Conservation (phyloP, 2,113 vertebrate genomes). For the Istiophorus platypterus region DNA sequence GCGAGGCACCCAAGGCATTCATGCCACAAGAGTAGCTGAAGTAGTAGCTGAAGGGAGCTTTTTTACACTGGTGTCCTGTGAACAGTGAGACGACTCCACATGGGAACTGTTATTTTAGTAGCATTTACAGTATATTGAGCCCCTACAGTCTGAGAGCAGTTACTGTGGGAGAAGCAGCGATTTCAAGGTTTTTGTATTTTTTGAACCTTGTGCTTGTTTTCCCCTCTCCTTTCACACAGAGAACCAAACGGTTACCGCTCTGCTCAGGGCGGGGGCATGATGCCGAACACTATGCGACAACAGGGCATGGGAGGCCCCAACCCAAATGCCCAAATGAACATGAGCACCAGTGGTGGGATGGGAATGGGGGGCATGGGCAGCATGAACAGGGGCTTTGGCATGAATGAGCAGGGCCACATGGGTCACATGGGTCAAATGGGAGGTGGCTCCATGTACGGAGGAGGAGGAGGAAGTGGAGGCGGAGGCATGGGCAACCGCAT, state of each 20-base stretch:
- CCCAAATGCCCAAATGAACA: slow-evolving; percentile 86
- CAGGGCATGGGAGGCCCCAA: slow-evolving; percentile 85
- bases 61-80: slow-evolving; percentile 31
- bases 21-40: slow-evolving; percentile 51
- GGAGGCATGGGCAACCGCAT: slow-evolving; percentile 77
- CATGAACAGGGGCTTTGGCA: slow-evolving; percentile 82
- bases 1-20: slow-evolving; percentile 37
- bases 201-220: slow-evolving; percentile 14
- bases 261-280: slow-evolving; percentile 86
- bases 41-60: slow-evolving; percentile 62
- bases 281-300: slow-evolving; percentile 81
- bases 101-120: slow-evolving; percentile 18
- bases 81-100: slow-evolving; percentile 30
- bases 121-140: slow-evolving; percentile 11
- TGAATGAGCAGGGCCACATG: slow-evolving; percentile 85
- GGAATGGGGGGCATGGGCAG: slow-evolving; percentile 76
- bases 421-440: slow-evolving; percentile 80
- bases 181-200: slow-evolving; percentile 28
- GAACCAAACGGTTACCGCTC: slow-evolving; percentile 94
- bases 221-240: slow-evolving; percentile 76
- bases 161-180: background rate
- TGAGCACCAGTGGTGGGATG: slow-evolving; percentile 87
- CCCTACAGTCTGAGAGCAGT: slow-evolving; percentile 2
- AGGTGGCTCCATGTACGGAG: slow-evolving; percentile 79
- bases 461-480: slow-evolving; percentile 64